Evolutionary conservation across 2,797 vertebrate species (phyloP), one percentile per base, ranked within the genome.

Genomic region (Oreortyx pictus): DNA sequence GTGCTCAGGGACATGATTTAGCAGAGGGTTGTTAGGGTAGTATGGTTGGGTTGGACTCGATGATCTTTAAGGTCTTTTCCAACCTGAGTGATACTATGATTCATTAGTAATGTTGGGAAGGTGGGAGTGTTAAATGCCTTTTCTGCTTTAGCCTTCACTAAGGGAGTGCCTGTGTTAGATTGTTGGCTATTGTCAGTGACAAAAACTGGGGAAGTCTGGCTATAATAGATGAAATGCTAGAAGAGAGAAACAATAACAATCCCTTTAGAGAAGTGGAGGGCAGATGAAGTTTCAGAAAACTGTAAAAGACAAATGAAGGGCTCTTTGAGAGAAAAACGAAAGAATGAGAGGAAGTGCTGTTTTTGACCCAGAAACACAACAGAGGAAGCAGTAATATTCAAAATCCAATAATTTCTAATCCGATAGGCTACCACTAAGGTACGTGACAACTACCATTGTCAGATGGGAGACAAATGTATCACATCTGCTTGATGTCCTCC

Each of bases 291-390:
- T 89, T 78, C 56, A 80, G 29, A 74, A 89, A 43, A 65, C 29
- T 33, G 22, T 70, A n/a, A 65, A 74, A 79, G 8, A 33, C 31
- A 89, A 77, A 56, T 16, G 19, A 33, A 52, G 6, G 11, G 9
- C 1, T 3, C 65, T 54, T 46, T 25, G 14, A 6, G n/a, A 8
- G 11, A 11, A 9, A 2, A 18, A 12, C 27, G 11, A 1, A 8
- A 70, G 25, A 46, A 33, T 27, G 66, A 27, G 49, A 37, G 25
- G 33, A 37, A 3, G 24, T 49, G 20, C 9, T 35, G 54, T 12
- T 52, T 90, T 66, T 81, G 65, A 72, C 56, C 7, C 11, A 37
- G 24, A 27, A 84, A 64, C 31, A 47, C 6, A 52, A 29, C n/a
- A 74, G 68, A 74, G 8, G 35, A n/a, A 56, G 65, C 39, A 22